Conservation (phyloP, 2,113 vertebrate genomes). For the Gobio gobio region DNA sequence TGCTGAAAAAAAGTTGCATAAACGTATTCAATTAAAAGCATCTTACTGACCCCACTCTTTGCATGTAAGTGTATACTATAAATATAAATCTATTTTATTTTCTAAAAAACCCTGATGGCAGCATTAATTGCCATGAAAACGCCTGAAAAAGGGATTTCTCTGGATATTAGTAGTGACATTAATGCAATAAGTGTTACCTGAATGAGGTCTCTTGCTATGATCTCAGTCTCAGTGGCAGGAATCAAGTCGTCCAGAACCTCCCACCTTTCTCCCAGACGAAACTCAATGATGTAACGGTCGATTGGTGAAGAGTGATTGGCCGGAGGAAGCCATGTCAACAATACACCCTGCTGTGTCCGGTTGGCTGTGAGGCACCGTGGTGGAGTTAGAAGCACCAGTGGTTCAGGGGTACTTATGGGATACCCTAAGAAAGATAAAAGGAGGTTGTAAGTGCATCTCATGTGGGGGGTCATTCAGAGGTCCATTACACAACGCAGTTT, state of each 20-base stretch:
- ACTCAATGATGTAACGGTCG: slow-evolving; percentile 96
- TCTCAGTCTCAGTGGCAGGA: slow-evolving; percentile 86
- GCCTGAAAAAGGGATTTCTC: background rate
- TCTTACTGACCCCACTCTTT: no score
- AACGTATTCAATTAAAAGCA: no score
- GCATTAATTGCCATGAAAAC: no score
- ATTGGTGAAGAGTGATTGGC: slow-evolving; percentile 96
- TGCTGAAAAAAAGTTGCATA: no score
- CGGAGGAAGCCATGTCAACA: slow-evolving; percentile 96
- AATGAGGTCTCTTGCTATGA: slow-evolving; percentile 94
- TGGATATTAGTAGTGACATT: background rate
- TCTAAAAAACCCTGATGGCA: no score
- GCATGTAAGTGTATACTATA: no score
- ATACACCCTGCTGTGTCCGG: slow-evolving; percentile 97
- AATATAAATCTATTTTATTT: no score
- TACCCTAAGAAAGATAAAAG: slow-evolving; percentile 78
- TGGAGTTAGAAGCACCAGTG: slow-evolving; percentile 99
- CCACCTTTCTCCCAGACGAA: slow-evolving; percentile 94
- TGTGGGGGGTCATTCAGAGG: slow-evolving; percentile 22
- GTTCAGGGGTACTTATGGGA: slow-evolving; percentile 97
- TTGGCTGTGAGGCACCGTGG: slow-evolving; percentile 99
- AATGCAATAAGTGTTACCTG: slow-evolving; percentile 78
- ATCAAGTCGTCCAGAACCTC: slow-evolving; percentile 93
- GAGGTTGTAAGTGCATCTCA: background rate
- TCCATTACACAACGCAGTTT: background rate